phyloP scores from a whole-genome alignment of 2,888 invertebrate species.

The Pyrrhopygopsis socrates region DNA sequence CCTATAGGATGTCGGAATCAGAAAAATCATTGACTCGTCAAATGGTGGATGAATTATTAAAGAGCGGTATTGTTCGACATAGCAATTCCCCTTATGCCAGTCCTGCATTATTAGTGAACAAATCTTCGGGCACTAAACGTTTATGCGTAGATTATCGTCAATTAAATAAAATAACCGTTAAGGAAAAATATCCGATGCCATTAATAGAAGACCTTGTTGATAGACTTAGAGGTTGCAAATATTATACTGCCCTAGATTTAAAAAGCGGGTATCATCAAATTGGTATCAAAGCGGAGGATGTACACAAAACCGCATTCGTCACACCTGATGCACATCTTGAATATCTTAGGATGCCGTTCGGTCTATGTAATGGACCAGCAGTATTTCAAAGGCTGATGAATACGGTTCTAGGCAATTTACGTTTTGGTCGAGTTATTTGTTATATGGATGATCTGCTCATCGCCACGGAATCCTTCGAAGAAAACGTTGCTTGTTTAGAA shows the following conservation, averaged over 20 bases:
- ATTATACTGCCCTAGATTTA: constrained; percentile 74
- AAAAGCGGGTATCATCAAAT: constrained; percentile 85
- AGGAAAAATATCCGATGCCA: constrained; percentile 82
- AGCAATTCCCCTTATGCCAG: constrained; percentile 48
- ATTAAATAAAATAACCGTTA: constrained; percentile 86
- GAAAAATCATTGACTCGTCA: constrained; percentile 44
- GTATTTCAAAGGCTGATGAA: constrained; percentile 84
- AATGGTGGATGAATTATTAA: constrained; percentile 63
- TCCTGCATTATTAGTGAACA: constrained; percentile 74
- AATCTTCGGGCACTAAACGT: constrained; percentile 78
- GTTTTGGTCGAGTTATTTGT: constrained; percentile 50
- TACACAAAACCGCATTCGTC: constrained; percentile 82
- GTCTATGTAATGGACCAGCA: constrained; percentile 81
- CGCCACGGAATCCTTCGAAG: constrained; percentile 50
- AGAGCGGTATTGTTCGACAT: constrained; percentile 31
- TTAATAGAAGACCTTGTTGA: constrained; percentile 80
- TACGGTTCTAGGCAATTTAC: constrained; percentile 68
- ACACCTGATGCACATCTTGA: constrained; percentile 83
- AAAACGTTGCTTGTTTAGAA: constrained; percentile 43
- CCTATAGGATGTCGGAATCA: constrained; percentile 69
- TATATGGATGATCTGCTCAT: constrained; percentile 68
- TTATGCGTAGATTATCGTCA: constrained; percentile 84
- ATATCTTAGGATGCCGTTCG: constrained; percentile 81
- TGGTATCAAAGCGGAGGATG: constrained; percentile 74
- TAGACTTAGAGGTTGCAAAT: constrained; percentile 64